Evolutionary conservation across 2,113 vertebrate species (phyloP), one percentile per base, ranked within the genome.

Genomic region (Lophura nycthemera): DNA sequence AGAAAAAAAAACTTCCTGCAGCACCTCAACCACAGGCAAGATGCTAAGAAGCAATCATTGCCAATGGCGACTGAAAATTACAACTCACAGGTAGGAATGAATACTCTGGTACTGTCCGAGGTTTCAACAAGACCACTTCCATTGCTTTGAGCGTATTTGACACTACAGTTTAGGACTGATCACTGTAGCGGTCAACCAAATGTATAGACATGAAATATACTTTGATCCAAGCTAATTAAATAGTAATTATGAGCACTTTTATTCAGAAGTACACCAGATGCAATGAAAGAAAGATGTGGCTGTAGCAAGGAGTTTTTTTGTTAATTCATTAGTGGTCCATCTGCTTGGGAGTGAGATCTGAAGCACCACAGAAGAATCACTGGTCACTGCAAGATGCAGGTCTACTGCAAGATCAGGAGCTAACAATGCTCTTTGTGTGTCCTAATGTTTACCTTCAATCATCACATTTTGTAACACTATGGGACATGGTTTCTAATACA

Each of bases 201-300:
- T 19, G 8, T 25, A 56, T 1, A 85, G n/a, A n/a, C 38, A 22
- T n/a, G n/a, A 74, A 45, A 27, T 34, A 25, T 16, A 21, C 40
- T 36, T 3, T 21, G 34, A 10, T 12, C 59, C 38, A 36, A 16
- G 15, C 9, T 48, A 54, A 54, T 34, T 73, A 38, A 11, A 47
- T 3, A 43, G 21, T 10, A 27, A 30, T 71, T 3, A 0, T 4
- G 5, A 2, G 2, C 4, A 3, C 1, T 14, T 72, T 24, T 54
- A 8, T 45, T 78, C 38, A 60, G 42, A 79, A 77, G 42, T 21
- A 52, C n/a, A 63, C 5, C 19, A 27, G 42, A 40, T 66, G 43
- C 30, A 19, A 20, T 17, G 5, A n/a, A 59, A 52, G 25, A 18
- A 61, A 57, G 19, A 8, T 13, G n/a, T 0, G 0, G 21, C 3